Evolutionary conservation across 1,140 invertebrate genomes (phyloP), one percentile per base, ranked within the genome.

Genomic region (Asobara japonica): DNA sequence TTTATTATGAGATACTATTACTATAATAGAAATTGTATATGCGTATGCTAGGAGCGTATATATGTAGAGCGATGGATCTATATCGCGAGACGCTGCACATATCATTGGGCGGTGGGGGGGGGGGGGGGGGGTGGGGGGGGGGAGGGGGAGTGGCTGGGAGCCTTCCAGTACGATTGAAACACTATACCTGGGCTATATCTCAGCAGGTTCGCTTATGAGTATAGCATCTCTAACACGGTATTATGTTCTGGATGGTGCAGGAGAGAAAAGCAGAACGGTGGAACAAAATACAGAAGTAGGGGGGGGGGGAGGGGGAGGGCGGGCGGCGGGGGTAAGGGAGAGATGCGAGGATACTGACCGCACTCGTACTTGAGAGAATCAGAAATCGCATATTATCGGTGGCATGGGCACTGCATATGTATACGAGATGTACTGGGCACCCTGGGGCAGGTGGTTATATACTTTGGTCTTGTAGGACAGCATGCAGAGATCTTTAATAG

Each of bases 111-210:
- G n/a, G n/a, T n/a, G n/a, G n/a, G n/a, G n/a, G n/a, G n/a, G n/a
- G n/a, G n/a, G n/a, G n/a, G n/a, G n/a, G n/a, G n/a, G n/a, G n/a
- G n/a, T n/a, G n/a, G n/a, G n/a, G n/a, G n/a, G n/a, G n/a, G n/a
- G n/a, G n/a, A n/a, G n/a, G n/a, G n/a, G n/a, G 31, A 65, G 76
- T 10, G 22, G 16, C 51, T 56, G 22, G 25, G 51, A 56, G 20
- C 3, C 22, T 56, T 56, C 75, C 73, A 65, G 65, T 65, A 78
- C 82, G 80, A 86, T 85, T 85, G 83, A 87, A 86, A 85, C 82
- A 84, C 84, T 86, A 86, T 56, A 56, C 79, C 82, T 80, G 80
- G 81, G 84, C 83, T 83, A 86, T 85, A 87, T 85, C 81, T 87
- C 85, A 86, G 79, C 82, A 81, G 82, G 80, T 81, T 78, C 80